These are phyloP conservation scores for Oriolus oriolus DNA, from an alignment of 2,113 vertebrate species.

Conservation along the genomic window DNA sequence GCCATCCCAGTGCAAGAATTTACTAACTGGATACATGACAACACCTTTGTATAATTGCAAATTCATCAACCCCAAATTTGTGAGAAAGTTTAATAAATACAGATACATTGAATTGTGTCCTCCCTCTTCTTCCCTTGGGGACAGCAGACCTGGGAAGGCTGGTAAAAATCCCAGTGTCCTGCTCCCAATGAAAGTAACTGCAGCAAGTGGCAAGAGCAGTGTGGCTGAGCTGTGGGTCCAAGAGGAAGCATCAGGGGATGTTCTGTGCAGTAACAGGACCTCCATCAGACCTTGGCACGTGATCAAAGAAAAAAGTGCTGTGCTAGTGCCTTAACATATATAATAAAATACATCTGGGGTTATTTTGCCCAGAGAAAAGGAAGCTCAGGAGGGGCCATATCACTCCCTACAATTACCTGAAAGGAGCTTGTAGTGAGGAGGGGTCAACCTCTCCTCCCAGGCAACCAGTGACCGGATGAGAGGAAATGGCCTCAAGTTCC, in stretches of 20 bases:
- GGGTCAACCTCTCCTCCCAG: not conserved
- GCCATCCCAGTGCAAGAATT: not conserved
- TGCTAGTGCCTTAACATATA: not conserved
- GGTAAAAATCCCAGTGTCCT: not conserved
- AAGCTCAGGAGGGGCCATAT: not conserved
- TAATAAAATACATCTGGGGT: not conserved
- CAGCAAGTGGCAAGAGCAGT: accelerated
- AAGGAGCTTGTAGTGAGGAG: not conserved
- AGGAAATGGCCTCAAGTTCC: not conserved
- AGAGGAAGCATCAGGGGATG: not conserved
- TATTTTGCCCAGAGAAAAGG: not conserved
- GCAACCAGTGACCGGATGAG: not conserved
- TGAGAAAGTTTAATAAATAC: not conserved
- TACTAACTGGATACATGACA: not conserved
- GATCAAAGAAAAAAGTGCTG: not conserved
- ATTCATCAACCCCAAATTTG: not conserved
- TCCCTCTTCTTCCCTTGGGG: not conserved
- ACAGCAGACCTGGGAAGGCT: not conserved
- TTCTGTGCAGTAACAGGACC: not conserved
- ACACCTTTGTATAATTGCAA: not conserved
- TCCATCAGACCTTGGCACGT: not conserved
- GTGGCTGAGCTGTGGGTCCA: not conserved
- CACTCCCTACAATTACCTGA: not conserved
- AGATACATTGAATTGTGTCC: not conserved
- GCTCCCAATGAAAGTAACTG: not conserved